Percentiles rank a stretch among this genome's conserved stretches.
Conservation (phyloP, 2,888 invertebrate genomes). For the Tanypteryx hageni region DNA sequence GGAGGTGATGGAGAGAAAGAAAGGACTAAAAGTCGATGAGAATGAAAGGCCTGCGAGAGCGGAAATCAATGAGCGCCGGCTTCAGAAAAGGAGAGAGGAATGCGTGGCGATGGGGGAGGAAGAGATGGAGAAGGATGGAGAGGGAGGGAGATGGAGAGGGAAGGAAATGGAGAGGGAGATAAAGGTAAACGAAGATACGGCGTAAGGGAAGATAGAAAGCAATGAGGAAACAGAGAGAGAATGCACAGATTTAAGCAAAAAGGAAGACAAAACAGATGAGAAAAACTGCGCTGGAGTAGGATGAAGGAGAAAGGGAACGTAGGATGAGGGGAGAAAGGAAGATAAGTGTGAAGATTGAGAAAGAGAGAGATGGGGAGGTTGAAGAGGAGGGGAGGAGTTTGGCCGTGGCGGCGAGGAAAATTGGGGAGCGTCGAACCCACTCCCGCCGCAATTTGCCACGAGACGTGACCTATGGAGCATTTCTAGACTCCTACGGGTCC, state of each 20-base stretch:
- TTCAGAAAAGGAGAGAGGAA: not conserved
- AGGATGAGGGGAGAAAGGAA: not conserved
- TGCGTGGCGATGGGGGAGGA: not conserved
- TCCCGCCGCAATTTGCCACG: slow-evolving; percentile 55
- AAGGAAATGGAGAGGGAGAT: not conserved
- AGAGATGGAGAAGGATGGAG: not conserved
- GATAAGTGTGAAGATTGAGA: not conserved
- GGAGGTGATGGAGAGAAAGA: not conserved
- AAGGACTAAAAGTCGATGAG: not conserved
- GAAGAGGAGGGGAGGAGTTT: not conserved
- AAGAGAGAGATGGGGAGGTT: not conserved
- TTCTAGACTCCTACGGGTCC: slow-evolving; percentile 8
- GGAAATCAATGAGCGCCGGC: not conserved
- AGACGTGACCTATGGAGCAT: slow-evolving; percentile 53
- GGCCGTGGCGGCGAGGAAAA: not conserved
- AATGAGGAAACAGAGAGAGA: not conserved
- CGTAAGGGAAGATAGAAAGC: not conserved
- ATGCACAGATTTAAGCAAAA: not conserved
- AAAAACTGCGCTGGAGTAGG: too few relatives aligned
- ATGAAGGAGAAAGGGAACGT: not conserved
- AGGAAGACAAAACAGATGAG: not conserved
- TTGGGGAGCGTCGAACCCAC: slow-evolving; percentile 60
- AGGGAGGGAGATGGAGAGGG: not conserved
- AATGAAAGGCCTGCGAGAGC: not conserved
- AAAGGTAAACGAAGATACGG: not conserved